These are phyloP conservation scores for Choloepus hoffmanni DNA, from an alignment of 2,113 vertebrate species.

Conservation along the genomic window DNA sequence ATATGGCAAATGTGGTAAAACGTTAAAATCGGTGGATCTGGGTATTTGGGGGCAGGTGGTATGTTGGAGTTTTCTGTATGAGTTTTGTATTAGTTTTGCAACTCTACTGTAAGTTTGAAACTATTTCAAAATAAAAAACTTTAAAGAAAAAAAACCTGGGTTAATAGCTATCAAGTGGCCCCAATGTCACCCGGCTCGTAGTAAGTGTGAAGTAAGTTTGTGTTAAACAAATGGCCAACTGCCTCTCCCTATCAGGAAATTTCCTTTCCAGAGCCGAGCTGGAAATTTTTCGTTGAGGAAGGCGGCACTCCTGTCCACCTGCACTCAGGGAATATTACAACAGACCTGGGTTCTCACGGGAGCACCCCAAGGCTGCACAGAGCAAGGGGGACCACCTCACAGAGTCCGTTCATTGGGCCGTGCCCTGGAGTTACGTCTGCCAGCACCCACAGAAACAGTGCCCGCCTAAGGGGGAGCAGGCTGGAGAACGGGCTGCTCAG, in stretches of 20 bases:
- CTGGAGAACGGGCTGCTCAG: accelerated
- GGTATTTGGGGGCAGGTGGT: too few species aligned
- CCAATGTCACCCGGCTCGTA: not conserved
- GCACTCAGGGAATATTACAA: not conserved
- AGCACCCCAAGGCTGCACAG: accelerated
- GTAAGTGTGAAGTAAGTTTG: not conserved
- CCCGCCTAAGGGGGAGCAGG: accelerated
- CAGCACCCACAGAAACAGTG: not conserved
- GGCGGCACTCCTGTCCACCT: not conserved
- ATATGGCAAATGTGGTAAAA: too few species aligned
- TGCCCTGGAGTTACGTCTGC: not conserved
- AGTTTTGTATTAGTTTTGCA: too few species aligned
- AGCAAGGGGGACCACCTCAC: not conserved
- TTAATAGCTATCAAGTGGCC: not conserved
- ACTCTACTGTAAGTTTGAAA: too few species aligned
- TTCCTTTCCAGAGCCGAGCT: not conserved
- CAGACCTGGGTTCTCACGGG: accelerated
- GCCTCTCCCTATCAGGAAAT: not conserved
- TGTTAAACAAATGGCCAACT: not conserved
- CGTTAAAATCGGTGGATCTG: too few species aligned
- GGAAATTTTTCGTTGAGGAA: not conserved
- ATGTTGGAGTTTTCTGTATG: too few species aligned
- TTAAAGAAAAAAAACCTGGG: too few species aligned
- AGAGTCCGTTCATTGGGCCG: not conserved
- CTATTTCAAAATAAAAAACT: too few species aligned